Base-by-base conservation (phyloP, 2,888 invertebrate species). In the Harpagoxenus sublaevis region DNA sequence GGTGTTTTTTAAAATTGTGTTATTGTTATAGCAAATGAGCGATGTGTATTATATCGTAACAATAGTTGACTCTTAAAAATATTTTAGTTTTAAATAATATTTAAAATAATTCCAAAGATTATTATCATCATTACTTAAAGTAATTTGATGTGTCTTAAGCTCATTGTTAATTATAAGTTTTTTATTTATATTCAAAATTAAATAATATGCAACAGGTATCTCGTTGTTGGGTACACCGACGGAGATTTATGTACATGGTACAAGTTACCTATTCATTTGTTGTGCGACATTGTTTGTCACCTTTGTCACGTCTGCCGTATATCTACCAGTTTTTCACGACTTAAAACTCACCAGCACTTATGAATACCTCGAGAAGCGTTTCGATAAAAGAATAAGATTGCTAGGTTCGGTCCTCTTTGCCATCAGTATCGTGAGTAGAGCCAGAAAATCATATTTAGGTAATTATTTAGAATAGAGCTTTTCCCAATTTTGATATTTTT, bases 181-280 rank as follows among this genome's bases (percentile, higher is more conserved):
- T 48, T 28, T 3, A 48, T 23, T 68, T 48, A 18, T 31, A 68
- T 68, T 66, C 45, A 15, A 51, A 51, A 5, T 68, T 42, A 65
- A 65, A 65, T 68, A 48, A 66, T 66, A 18, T 68, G 48, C 8
- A 45, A 77, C 31, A 90, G 98, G 97, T 2, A 98, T 98, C 87
- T 97, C 98, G 0, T 94, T 98, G 51, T 95, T 98, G 83, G 98
- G 98, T 3, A 97, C 97, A 10, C 98, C 98, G 0, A 98, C 98
- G 0, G 98, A 98, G 94, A 96, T 98, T 18, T 98, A 98, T 92
- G 97, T 97, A 90, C 97, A 97, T 91, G 98, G 98, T 3, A 97
- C 97, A 5, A 97, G 97, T 92, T 98, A 98, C 93, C 95, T 96
- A 2, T 97, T 96, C 92, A 96, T 97, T 12, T 95, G 96, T 15